These are phyloP conservation scores for Triops cancriformis DNA, from an alignment of 1,140 invertebrate species.

Conservation along the genomic window DNA sequence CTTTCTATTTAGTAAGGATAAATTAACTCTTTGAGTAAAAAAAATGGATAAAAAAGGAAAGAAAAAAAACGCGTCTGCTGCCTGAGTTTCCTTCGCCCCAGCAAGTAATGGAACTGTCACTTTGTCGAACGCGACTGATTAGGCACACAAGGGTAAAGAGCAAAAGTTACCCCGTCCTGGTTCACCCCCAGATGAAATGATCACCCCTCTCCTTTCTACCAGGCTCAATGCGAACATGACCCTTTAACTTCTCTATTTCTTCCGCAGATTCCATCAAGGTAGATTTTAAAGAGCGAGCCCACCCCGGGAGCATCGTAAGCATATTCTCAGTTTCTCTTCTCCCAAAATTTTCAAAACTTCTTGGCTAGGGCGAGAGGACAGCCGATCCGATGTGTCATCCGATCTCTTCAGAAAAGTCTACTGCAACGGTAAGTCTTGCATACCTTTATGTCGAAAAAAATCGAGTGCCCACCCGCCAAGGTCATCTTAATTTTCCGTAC, in stretches of 20 bases:
- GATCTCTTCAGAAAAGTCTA: neutral
- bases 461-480: neutral
- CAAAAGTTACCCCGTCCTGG: neutral
- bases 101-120: constrained; percentile 1
- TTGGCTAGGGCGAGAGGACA: neutral
- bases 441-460: neutral
- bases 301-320: neutral
- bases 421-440: neutral
- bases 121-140: neutral
- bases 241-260: neutral
- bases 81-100: neutral
- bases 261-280: neutral
- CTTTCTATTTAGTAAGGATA: too few relatives aligned
- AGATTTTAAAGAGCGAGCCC: neutral
- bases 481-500: neutral
- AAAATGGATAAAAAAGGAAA: neutral
- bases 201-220: neutral
- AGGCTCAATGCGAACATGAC: neutral
- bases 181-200: neutral
- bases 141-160: constrained; percentile 1
- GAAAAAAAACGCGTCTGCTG: neutral
- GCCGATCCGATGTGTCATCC: neutral
- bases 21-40: too few relatives aligned
- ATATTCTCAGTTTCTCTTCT: neutral
- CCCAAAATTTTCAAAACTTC: neutral